Conservation (phyloP, 2,888 invertebrate genomes). For the Sarcophaga rosellei region DNA sequence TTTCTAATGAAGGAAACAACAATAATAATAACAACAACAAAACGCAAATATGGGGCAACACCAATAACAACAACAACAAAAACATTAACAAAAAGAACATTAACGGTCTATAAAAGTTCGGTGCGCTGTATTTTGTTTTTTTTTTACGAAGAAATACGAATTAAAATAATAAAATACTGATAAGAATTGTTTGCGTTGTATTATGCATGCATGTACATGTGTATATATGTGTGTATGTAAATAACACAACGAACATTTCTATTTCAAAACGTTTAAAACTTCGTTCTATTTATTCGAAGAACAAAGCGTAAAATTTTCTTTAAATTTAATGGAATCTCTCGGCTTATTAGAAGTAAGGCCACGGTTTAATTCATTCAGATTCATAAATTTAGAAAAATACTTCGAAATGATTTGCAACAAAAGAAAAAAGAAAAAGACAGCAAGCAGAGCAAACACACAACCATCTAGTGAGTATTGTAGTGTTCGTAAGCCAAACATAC, state of each 20-base stretch:
- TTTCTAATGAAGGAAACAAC: conserved; percentile 57
- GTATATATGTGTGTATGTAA: not conserved
- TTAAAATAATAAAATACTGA: conserved; percentile 48
- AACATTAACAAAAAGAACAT: conserved; percentile 11
- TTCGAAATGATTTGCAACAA: too few relatives aligned
- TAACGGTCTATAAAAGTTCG: not conserved
- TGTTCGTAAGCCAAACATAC: too few relatives aligned
- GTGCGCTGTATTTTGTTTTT: not conserved
- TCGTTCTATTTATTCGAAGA: too few relatives aligned
- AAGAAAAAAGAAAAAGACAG: too few relatives aligned
- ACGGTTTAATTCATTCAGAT: too few relatives aligned
- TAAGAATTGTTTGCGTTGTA: conserved; percentile 38
- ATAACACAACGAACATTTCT: not conserved
- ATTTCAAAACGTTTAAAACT: not conserved
- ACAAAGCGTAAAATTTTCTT: too few relatives aligned
- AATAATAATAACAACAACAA: conserved; percentile 13
- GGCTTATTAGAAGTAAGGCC: too few relatives aligned
- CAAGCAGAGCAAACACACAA: too few relatives aligned
- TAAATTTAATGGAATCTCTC: too few relatives aligned
- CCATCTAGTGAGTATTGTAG: too few relatives aligned
- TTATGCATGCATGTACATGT: not conserved
- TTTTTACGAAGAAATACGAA: conserved; percentile 45
- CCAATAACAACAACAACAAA: conserved; percentile 20
- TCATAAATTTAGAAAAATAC: too few relatives aligned
- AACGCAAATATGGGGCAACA: conserved; percentile 33